These are phyloP conservation scores for Megamerina dolium DNA, from an alignment of 2,888 invertebrate species.

Conservation along the genomic window DNA sequence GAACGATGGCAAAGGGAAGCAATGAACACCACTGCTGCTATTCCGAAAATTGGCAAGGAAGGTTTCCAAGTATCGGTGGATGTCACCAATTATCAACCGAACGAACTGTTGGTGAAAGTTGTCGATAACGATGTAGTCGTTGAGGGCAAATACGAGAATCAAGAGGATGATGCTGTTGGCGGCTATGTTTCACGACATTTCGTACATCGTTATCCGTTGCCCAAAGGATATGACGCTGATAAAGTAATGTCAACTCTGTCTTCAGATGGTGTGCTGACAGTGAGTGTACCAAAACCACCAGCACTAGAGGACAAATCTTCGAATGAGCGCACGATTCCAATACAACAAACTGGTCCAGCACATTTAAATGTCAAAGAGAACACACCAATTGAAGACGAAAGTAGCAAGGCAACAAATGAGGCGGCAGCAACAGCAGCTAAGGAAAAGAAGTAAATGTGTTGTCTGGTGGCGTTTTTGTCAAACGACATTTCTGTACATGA, in stretches of 20 bases:
- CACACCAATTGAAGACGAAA: slow-evolving; percentile 5
- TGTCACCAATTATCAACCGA: slow-evolving; percentile 63
- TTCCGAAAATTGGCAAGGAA: slow-evolving; percentile 52
- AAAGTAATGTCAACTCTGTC: slow-evolving; percentile 68
- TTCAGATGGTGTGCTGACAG: slow-evolving; percentile 65
- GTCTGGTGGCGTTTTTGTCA: too few relatives aligned
- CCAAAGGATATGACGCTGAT: slow-evolving; percentile 67
- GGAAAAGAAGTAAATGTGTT: too few relatives aligned
- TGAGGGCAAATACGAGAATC: slow-evolving; percentile 68
- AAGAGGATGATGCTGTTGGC: slow-evolving; percentile 62
- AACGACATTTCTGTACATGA: too few relatives aligned
- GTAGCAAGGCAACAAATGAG: too few relatives aligned
- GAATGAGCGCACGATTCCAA: slow-evolving; percentile 55
- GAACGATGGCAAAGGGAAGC: slow-evolving; percentile 13
- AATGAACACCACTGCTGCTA: too few relatives aligned
- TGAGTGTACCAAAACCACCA: slow-evolving; percentile 58
- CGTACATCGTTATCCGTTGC: slow-evolving; percentile 66
- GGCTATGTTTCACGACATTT: slow-evolving; percentile 71
- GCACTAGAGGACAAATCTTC: slow-evolving; percentile 29
- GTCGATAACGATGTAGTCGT: slow-evolving; percentile 52
- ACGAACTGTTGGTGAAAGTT: slow-evolving; percentile 65
- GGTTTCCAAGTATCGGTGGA: slow-evolving; percentile 64
- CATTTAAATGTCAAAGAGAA: slow-evolving; percentile 51
- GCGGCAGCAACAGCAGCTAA: too few relatives aligned
- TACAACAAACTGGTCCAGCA: slow-evolving; percentile 58